Base-by-base conservation (phyloP, 2,888 invertebrate species). In the Deilephila porcellus region DNA sequence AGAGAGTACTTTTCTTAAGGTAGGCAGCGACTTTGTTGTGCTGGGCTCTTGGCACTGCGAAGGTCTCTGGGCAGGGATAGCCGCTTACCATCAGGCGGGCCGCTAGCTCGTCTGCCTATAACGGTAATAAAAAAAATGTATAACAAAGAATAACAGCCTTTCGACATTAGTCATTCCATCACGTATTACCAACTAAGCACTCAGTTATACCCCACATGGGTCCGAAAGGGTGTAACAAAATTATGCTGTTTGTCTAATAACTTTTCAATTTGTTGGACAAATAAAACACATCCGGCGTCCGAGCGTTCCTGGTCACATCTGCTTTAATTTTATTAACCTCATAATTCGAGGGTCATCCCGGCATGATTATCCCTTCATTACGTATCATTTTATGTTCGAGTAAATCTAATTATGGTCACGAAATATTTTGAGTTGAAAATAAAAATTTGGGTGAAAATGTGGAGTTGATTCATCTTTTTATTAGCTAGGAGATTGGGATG, bases 221-320 rank as follows among this genome's bases (percentile, higher is more conserved):
- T n/a, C 17, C 53, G n/a, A 56, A 56, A 56, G 53, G 74, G 76
- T 77, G 74, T 80, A 83, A 80, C 79, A 78, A 78, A 82, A 83
- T 82, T 82, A 78, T 75, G 77, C 77, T 82, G 80, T 82, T 83
- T 81, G 79, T 78, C 76, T 81, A 78, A 75, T 76, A 81, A 81
- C 78, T 80, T 76, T 76, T 74, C 71, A 63, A 76, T 80, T 76
- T 81, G 76, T 73, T 32, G 34, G 53, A 76, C 77, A 81, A 81
- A 83, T 76, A 82, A 75, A 64, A 67, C 64, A 63, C 56, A 64
- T 34, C 71, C 71, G 71, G 63, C 20, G 67, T 25, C 71, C 78
- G 3, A 0, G 77, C 62, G 62, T 73, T 74, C 71, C 72, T 75
- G 60, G 76, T 56, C 71, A 72, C 64, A 59, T 77, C 59, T 59